These are phyloP conservation scores for Tetramorium bicarinatum DNA, from an alignment of 2,888 invertebrate genomes.

Conservation along the genomic window DNA sequence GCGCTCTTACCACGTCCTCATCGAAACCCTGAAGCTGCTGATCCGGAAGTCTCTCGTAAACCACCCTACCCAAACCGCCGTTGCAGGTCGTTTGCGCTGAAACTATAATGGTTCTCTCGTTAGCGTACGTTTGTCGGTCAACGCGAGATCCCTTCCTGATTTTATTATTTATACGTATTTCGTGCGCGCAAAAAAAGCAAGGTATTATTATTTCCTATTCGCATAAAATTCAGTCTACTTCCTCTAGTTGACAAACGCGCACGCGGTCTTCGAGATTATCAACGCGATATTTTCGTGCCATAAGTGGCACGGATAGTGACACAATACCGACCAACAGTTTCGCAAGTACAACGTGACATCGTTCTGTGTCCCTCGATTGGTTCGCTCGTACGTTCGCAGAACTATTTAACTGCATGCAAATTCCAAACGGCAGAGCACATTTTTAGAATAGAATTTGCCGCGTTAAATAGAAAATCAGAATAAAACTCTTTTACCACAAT, in stretches of 20 bases:
- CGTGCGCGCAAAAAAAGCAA: not conserved
- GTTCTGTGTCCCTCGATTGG: constrained; percentile 55
- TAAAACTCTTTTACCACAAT: not conserved
- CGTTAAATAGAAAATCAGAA: not conserved
- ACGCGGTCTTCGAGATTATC: constrained; percentile 67
- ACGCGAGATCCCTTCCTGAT: not conserved
- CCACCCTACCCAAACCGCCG: constrained; percentile 94
- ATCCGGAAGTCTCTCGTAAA: constrained; percentile 95
- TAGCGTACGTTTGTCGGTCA: constrained; percentile 45
- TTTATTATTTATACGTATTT: constrained; percentile 31
- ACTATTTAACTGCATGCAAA: not conserved
- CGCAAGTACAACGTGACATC: constrained; percentile 71
- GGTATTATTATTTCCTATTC: constrained; percentile 66
- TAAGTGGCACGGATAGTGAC: constrained; percentile 65
- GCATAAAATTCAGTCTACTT: constrained; percentile 67
- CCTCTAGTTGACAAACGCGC: constrained; percentile 53
- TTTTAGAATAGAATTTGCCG: constrained; percentile 24
- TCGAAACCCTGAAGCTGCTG: constrained; percentile 96
- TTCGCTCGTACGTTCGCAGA: constrained; percentile 34
- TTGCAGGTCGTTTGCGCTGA: constrained; percentile 96
- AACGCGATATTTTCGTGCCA: constrained; percentile 61
- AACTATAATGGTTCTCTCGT: constrained; percentile 71
- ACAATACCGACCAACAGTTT: constrained; percentile 71
- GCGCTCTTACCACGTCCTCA: constrained; percentile 91
- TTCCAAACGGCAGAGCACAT: constrained; percentile 28